Evolutionary conservation across 2,113 vertebrate genomes (phyloP).

Genomic region (Morphnarchus princeps): DNA sequence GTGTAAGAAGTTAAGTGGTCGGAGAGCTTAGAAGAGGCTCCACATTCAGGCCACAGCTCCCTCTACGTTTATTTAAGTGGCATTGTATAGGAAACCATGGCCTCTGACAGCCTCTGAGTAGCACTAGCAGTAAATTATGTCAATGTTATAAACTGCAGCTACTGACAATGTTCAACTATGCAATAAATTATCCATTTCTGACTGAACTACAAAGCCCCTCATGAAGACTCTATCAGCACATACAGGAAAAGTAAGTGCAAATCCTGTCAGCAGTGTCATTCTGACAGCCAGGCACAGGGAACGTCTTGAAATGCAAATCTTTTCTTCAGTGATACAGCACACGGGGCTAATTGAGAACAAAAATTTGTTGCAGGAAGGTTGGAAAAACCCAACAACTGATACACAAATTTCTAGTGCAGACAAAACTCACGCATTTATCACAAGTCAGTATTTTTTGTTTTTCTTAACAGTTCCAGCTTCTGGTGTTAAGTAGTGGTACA

Average conservation of each 20-base stretch:
- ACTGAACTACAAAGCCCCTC: not conserved
- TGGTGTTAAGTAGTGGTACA: not conserved
- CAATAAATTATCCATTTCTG: not conserved
- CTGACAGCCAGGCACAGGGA: not conserved
- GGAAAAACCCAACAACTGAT: not conserved
- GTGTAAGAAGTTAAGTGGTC: not conserved
- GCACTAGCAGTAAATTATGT: not conserved
- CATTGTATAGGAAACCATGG: not conserved
- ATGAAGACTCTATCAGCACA: not conserved
- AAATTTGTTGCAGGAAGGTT: not conserved
- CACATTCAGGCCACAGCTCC: not conserved
- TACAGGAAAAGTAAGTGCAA: not conserved
- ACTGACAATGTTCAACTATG: not conserved
- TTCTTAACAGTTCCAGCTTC: not conserved
- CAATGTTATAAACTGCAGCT: not conserved
- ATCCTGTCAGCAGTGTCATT: not conserved
- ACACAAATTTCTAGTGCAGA: fast-evolving
- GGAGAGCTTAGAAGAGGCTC: not conserved
- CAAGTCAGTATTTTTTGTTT: not conserved
- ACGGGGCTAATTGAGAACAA: not conserved
- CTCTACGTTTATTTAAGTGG: not conserved
- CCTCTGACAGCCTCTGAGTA: not conserved
- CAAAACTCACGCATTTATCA: not conserved
- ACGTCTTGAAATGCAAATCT: not conserved
- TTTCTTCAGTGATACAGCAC: not conserved